Evolutionary conservation across 2,797 vertebrate genomes (phyloP).

Genomic region (Enteromius argenteus): DNA sequence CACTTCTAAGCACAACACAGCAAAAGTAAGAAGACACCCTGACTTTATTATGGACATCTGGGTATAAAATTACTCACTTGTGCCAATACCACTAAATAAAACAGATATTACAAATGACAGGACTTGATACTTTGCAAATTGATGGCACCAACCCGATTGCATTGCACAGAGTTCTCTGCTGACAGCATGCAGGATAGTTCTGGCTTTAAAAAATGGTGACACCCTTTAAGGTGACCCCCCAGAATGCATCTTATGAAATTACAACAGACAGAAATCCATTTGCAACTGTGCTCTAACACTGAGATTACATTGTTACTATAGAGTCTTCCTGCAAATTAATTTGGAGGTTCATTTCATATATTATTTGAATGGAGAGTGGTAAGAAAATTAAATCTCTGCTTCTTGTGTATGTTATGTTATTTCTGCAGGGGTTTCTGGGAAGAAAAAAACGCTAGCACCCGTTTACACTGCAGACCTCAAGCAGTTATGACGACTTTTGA

Average conservation of each 20-base stretch:
- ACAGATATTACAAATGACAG: conserved; percentile 80
- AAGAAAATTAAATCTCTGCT: conserved; percentile 82
- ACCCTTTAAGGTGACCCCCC: conserved; percentile 86
- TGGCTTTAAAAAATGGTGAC: conserved; percentile 84
- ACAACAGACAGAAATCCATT: conserved; percentile 88
- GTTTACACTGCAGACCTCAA: conserved; percentile 73
- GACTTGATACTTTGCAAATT: conserved; percentile 80
- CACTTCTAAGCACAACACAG: conserved; percentile 75
- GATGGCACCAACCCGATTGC: conserved; percentile 85
- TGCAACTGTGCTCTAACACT: conserved; percentile 82
- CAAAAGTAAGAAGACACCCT: conserved; percentile 82
- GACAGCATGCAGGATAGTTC: conserved; percentile 81
- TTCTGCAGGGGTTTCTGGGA: conserved; percentile 80
- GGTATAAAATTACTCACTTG: conserved; percentile 86
- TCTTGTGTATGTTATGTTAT: conserved; percentile 83
- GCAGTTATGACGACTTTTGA: conserved; percentile 74
- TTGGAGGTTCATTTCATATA: conserved; percentile 84
- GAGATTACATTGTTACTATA: conserved; percentile 88
- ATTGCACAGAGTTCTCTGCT: conserved; percentile 80
- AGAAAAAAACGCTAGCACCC: conserved; percentile 71
- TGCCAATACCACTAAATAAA: conserved; percentile 81
- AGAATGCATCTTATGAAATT: conserved; percentile 84
- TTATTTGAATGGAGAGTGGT: conserved; percentile 84
- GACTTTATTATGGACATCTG: conserved; percentile 85
- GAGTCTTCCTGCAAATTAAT: conserved; percentile 83